Evolutionary conservation across 2,113 vertebrate genomes (phyloP), one percentile per base, ranked within the genome.

Genomic region (Ceyx melanurus): DNA sequence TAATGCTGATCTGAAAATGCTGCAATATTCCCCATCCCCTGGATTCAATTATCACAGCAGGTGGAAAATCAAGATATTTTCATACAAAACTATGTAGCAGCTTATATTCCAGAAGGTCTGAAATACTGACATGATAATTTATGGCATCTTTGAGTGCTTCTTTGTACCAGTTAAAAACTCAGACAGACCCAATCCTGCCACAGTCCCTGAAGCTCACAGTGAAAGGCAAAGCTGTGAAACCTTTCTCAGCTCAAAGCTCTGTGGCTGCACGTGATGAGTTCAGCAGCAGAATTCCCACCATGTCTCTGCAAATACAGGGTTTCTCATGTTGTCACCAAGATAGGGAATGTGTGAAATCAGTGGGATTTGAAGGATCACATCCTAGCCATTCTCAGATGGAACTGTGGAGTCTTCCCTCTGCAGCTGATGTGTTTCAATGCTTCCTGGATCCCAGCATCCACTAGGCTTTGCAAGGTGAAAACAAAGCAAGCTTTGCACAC

Each of bases 11-110:
- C 35, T 94, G 60, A 86, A 94, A 92, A 62, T 57, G 42, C 35
- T 83, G 35, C 46, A 56, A 5, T 53, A 53, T 57, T 88, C 53
- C 45, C 43, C 70, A 80, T 57, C n/a, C 1, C 0, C 40, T 76
- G 53, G 31, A 89, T 95, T 95, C 62, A 84, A 86, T 88, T 93
- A 92, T 88, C 65, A 81, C 43, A 91, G 66, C 35, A 78, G 70
- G 68, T 78, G 81, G 61, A 56, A 82, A 90, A 65, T 65, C 19
- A 75, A 68, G 80, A 61, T 81, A 92, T 16, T 92, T 93, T 83
- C 21, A 37, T 25, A 85, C 65, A 86, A 76, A 94, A 82, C 42
- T 25, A 26, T 2, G 58, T 19, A 84, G 73, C 81, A 66, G 76
- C 64, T 88, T 64, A 54, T 80, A 66, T 51, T 91, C 20, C 29